phyloP scores from a whole-genome alignment of 2,113 vertebrate genomes.

The Mohoua ochrocephala region DNA sequence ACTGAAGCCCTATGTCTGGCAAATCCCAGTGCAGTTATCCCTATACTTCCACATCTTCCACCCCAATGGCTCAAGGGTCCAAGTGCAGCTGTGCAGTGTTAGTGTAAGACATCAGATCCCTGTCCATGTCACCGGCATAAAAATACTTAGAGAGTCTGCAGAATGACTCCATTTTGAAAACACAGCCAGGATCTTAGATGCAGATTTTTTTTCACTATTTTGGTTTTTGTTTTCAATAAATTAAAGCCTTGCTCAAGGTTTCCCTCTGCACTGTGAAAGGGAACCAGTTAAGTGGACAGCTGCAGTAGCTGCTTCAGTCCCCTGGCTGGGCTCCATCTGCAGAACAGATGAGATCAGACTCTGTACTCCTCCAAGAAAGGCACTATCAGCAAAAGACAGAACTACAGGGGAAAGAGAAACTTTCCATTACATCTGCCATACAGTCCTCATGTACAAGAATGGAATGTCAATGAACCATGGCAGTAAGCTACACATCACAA shows the following conservation, averaged over 20 bases:
- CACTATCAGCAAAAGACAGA: not conserved
- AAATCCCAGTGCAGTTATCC: not conserved
- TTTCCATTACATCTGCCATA: not conserved
- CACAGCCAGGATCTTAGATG: not conserved
- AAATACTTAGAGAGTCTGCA: not conserved
- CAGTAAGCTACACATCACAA: not conserved
- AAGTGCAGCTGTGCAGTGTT: not conserved
- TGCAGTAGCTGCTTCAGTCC: not conserved
- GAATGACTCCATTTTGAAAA: not conserved
- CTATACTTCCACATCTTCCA: not conserved
- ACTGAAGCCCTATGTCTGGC: not conserved
- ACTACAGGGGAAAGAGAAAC: not conserved
- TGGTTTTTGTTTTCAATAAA: not conserved
- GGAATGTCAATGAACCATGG: not conserved
- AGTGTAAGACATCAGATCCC: not conserved
- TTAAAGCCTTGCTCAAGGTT: not conserved
- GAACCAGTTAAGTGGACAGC: not conserved
- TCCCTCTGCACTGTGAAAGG: not conserved
- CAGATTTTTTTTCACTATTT: not conserved
- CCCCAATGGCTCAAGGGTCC: not conserved
- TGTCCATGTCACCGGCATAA: not conserved
- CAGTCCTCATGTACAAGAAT: not conserved
- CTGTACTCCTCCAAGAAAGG: not conserved
- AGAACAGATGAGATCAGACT: not conserved
- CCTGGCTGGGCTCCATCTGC: not conserved